Conservation (phyloP, 2,888 invertebrate genomes). For the Amorpha juglandis region DNA sequence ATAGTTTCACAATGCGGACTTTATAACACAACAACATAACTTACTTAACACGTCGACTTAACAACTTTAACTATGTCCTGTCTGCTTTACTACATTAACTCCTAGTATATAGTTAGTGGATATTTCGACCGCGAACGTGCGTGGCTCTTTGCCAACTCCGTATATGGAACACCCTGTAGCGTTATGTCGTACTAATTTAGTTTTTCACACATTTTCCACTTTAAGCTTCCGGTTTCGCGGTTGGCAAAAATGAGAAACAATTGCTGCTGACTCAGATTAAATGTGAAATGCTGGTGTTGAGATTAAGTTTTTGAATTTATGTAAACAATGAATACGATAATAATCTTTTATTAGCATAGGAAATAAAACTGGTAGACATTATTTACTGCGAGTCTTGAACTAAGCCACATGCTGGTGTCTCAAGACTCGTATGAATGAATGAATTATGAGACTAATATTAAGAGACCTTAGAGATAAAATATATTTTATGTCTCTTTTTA, state of each 20-base stretch:
- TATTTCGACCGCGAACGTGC: constrained; percentile 57
- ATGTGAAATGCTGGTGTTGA: not conserved
- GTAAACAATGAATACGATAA: no score
- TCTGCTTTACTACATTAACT: constrained; percentile 39
- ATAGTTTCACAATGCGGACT: constrained; percentile 24
- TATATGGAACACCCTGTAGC: constrained; percentile 40
- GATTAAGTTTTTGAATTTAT: no score
- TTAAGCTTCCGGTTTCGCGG: constrained; percentile 5
- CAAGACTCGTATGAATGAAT: no score
- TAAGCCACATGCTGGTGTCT: no score
- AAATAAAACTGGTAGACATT: no score
- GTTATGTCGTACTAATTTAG: constrained; percentile 24
- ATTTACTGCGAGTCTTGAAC: no score
- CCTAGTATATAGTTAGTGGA: constrained; percentile 33
- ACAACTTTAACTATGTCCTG: constrained; percentile 36
- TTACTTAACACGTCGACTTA: constrained; percentile 34
- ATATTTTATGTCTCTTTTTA: no score
- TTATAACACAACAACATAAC: constrained; percentile 28
- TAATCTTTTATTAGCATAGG: no score
- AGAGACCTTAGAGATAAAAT: no score
- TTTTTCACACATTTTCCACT: constrained; percentile 23
- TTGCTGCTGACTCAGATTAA: no score
- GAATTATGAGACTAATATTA: no score
- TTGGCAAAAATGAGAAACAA: constrained; percentile 6
- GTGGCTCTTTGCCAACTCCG: constrained; percentile 69